Evolutionary conservation across 1,140 invertebrate genomes (phyloP), one percentile per base, ranked within the genome.

Genomic region (Heliconius hewitsoni): DNA sequence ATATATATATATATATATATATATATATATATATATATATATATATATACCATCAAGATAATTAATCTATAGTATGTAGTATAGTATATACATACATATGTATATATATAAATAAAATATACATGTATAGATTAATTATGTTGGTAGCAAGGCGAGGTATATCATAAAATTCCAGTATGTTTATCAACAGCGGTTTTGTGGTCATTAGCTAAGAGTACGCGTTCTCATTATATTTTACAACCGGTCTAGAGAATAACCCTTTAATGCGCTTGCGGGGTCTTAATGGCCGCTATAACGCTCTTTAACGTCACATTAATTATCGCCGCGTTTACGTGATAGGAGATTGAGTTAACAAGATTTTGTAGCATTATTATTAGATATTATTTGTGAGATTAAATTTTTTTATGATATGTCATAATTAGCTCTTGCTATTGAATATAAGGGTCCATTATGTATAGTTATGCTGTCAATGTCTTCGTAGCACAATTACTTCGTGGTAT

Each of bases 301-400:
- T 82, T 82, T 82, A 82, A 77, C 73, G 81, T 76, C 81, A 82
- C 81, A 80, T 82, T 82, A 80, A 80, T 82, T 82, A 82, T 80
- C 81, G 55, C 76, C 72, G 81, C 81, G 72, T 82, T 82, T 80
- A 77, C 81, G 81, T 82, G 78, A 82, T 82, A 82, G 78, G 78
- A 76, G 78, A 82, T 80, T 78, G 79, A 82, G 78, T 74, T 82
- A 80, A 82, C 78, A 76, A 73, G 78, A 80, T 80, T 82, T 82
- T 74, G 79, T 82, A 55, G 73, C 34, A 34, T 46, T 46, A 46
- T 46, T 46, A 46, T 82, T 72, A 75, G 55, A 60, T 55, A n/a
- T 46, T 73, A 73, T 76, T 82, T 79, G 13, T 30, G 42, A 5
- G 11, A 30, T n/a, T 9, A 1, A 66, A 5, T 1, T 5, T 5